These are phyloP conservation scores for Pogonus chalceus DNA, from an alignment of 1,140 invertebrate species.

Conservation along the genomic window DNA sequence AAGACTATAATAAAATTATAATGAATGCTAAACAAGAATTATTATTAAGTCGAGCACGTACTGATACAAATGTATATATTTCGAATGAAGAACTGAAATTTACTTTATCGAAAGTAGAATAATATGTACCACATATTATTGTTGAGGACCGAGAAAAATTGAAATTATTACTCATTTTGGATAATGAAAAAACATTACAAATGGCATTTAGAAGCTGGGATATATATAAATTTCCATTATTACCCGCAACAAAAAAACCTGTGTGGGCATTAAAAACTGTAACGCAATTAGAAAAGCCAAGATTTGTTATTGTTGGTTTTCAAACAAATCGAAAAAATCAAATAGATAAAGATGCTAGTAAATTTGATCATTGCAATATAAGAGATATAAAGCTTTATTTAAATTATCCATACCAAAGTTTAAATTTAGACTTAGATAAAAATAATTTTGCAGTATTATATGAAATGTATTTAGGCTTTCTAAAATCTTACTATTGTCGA, in stretches of 20 bases:
- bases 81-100: background rate
- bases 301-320: slow-evolving; percentile 20
- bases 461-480: slow-evolving; percentile 24
- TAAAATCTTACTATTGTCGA: slow-evolving; percentile 21
- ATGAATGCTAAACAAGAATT: slow-evolving; percentile 37
- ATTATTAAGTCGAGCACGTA: slow-evolving; percentile 30
- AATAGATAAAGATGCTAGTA: slow-evolving; percentile 12
- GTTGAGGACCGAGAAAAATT: slow-evolving; percentile 8
- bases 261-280: slow-evolving; percentile 27
- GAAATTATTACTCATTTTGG: slow-evolving; percentile 13
- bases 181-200: slow-evolving; percentile 17
- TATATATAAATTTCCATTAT: slow-evolving; percentile 30
- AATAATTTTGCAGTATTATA: slow-evolving; percentile 21
- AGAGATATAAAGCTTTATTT: slow-evolving; percentile 24
- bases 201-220: slow-evolving; percentile 32
- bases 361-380: slow-evolving; percentile 25
- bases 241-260: slow-evolving; percentile 25
- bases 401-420: slow-evolving; percentile 28
- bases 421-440: slow-evolving; percentile 19
- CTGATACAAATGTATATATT: slow-evolving; percentile 19
- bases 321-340: slow-evolving; percentile 13
- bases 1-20: slow-evolving; percentile 38
- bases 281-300: slow-evolving; percentile 25
- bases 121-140: no score
- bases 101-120: slow-evolving; percentile 15